phyloP scores from a whole-genome alignment of 2,888 invertebrate genomes.

The Meteorus cinctellus region DNA sequence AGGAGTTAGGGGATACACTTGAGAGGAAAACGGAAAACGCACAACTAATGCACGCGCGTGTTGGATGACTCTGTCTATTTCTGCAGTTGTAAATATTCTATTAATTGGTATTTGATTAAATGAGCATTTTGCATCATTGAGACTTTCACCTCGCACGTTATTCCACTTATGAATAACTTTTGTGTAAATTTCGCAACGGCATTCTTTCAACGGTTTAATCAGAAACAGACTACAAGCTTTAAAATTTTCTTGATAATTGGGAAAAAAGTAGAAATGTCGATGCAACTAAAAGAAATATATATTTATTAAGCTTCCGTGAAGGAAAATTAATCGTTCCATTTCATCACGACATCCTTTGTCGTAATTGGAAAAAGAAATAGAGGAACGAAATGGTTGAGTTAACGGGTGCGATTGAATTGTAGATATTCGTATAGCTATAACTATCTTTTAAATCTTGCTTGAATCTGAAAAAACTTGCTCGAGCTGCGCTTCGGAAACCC shows the following conservation, averaged over 20 bases:
- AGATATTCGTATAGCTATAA: constrained; percentile 21
- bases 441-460: constrained; percentile 27
- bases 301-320: neutral
- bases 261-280: constrained; percentile 15
- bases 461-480: constrained; percentile 21
- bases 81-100: too few species aligned
- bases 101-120: too few species aligned
- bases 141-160: too few species aligned
- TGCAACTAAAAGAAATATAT: neutral
- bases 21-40: neutral
- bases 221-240: too few species aligned
- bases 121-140: too few species aligned
- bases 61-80: neutral
- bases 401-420: constrained; percentile 26
- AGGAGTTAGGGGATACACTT: neutral
- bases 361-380: constrained; percentile 28
- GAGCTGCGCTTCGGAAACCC: neutral
- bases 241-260: neutral
- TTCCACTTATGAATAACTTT: too few species aligned
- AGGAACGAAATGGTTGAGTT: constrained; percentile 26
- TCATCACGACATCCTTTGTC: constrained; percentile 22
- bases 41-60: neutral
- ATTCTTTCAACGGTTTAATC: too few species aligned
- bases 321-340: constrained; percentile 32
- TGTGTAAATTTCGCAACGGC: too few species aligned